Base-by-base conservation (phyloP, 2,888 invertebrate genomes). In the Leptinotarsa juncta region DNA sequence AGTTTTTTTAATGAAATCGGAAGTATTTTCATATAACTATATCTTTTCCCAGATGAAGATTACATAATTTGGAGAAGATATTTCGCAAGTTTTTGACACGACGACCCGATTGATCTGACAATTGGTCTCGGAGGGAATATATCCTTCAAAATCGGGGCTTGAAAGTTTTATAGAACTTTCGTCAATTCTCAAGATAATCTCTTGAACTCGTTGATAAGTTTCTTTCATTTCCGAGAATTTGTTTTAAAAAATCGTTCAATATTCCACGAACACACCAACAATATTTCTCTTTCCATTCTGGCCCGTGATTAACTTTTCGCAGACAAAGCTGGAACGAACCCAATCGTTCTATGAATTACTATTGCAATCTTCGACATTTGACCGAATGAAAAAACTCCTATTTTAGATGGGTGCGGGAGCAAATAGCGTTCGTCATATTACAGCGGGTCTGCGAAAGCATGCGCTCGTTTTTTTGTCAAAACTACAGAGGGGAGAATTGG, bases 361-460 rank as follows among this genome's bases (percentile, higher is more conserved):
- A 79, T 78, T 74, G 79, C 81, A 83, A 83, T 82, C 81, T 79
- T 77, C 80, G 76, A 80, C 81, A 80, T 82, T 82, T 82, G 83
- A 82, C 83, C 82, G 81, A 82, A 84, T 81, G 57, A 73, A 79
- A 79, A 82, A 82, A 79, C 80, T 80, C 79, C 81, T 79, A 83
- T 83, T 84, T 80, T 80, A 78, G 79, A 81, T 77, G 80, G 80
- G 80, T 82, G 81, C 83, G 80, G 82, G 81, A 81, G 82, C 84
- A 83, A 84, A 85, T 84, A 78, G 79, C 84, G 83, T 84, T 85
- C 81, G 84, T 82, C 82, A 83, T 83, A 82, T 82, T 80, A 73
- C 84, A 83, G 79, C 76, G 69, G 77, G 5, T 76, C 82, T 76
- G 73, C 50, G 53, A 67, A 71, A n/a, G 49, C 32, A 3, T 60